Conservation (phyloP, 2,113 vertebrate species). For the Rhizomys pruinosus region DNA sequence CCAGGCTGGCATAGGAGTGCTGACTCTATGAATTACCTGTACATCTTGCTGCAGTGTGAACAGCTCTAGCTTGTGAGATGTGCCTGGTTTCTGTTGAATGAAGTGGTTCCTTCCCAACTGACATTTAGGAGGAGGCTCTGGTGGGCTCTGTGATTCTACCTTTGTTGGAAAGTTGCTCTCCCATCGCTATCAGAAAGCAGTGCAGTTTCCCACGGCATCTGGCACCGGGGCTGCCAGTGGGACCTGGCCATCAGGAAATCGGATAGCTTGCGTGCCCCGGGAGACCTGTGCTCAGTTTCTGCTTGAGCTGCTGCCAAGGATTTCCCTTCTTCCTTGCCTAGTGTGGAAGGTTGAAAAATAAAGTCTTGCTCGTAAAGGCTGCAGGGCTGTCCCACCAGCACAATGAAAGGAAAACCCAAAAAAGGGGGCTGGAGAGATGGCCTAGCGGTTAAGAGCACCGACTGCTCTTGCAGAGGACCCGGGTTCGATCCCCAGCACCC, state of each 20-base stretch:
- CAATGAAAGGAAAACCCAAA: too few species aligned
- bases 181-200: neutral
- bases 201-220: slow-evolving; percentile 29
- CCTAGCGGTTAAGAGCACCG: too few species aligned
- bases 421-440: too few species aligned
- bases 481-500: too few species aligned
- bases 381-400: neutral
- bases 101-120: neutral
- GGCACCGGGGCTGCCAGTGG: neutral
- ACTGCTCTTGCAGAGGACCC: too few species aligned
- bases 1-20: fast-evolving
- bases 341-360: slow-evolving; percentile 24
- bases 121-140: neutral
- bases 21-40: fast-evolving
- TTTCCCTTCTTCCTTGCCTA: slow-evolving; percentile 38
- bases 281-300: slow-evolving; percentile 37
- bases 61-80: neutral
- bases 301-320: slow-evolving; percentile 37
- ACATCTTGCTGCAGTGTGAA: neutral
- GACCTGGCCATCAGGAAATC: slow-evolving; percentile 42
- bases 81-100: neutral
- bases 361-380: neutral
- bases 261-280: neutral
- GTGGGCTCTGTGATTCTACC: neutral
- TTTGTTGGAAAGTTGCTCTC: slow-evolving; percentile 33